Evolutionary conservation across 2,888 invertebrate species (phyloP), one percentile per base, ranked within the genome.

Genomic region (Punctoribates punctum): DNA sequence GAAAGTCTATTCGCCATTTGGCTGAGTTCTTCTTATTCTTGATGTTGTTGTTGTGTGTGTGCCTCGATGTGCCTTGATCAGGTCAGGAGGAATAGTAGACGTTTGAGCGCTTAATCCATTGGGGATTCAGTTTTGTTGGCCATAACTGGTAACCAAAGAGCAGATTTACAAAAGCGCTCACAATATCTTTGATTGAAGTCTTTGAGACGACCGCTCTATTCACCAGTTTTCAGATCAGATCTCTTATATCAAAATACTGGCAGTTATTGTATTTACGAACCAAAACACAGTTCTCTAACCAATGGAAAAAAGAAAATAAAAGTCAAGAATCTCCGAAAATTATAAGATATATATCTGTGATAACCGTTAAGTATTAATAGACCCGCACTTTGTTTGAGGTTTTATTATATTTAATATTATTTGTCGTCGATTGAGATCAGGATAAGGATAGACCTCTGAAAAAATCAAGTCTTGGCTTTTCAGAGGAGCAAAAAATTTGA

Each of bases 111-210:
- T 60, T 60, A 60, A 60, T 60, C 60, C 60, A 60, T 2, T 23
- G 20, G 60, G 60, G 60, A 60, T 60, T 60, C 23, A 60, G 60
- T 60, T 60, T 27, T 48, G 6, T 42, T 17, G 25, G 60, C 15
- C 60, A 60, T 23, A 60, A 60, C 20, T 60, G 60, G 60, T 60
- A 60, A 60, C 60, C 60, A 60, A 60, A 60, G 60, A 60, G 60
- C 60, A 60, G 60, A 60, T 60, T 60, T 48, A 11, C 5, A 60
- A 23, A n/a, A n/a, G n/a, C n/a, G n/a, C n/a, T n/a, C 60, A 60
- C 60, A 60, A 60, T 60, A 60, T 60, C 11, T 27, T 60, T 60
- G 60, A 60, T 27, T 60, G 60, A 23, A 60, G 23, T 60, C 25
- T 23, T 23, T 15, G 5, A 60, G 25, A 23, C 23, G 13, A 54